Evolutionary conservation across 2,888 invertebrate species (phyloP).

Genomic region (Onthophagus sagittarius): DNA sequence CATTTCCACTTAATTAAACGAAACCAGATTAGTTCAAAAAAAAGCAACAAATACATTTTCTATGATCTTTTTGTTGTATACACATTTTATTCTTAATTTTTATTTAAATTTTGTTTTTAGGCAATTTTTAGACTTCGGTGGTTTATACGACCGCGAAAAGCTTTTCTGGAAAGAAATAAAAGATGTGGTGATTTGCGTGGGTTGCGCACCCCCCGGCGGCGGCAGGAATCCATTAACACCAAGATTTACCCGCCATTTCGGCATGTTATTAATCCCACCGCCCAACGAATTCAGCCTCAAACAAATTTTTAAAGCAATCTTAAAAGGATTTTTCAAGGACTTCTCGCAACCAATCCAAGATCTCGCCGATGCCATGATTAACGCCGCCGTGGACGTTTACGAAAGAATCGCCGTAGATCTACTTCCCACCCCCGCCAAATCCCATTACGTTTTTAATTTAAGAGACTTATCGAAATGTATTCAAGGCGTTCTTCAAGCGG

Average conservation of each 20-base stretch:
- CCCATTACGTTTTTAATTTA: conserved; percentile 90
- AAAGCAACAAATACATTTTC: too few relatives aligned
- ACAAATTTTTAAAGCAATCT: conserved; percentile 73
- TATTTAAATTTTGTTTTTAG: conserved; percentile 42
- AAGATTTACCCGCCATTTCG: conserved; percentile 84
- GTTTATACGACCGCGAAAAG: conserved; percentile 83
- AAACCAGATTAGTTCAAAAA: too few relatives aligned
- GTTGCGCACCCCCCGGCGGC: conserved; percentile 89
- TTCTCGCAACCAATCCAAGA: conserved; percentile 68
- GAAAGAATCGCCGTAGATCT: conserved; percentile 73
- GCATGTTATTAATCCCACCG: conserved; percentile 76
- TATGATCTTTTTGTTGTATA: too few relatives aligned
- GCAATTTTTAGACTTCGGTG: conserved; percentile 73
- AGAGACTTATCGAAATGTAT: conserved; percentile 87
- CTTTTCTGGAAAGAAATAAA: conserved; percentile 85
- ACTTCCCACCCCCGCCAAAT: conserved; percentile 86
- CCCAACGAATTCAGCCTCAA: conserved; percentile 74
- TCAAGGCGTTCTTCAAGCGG: conserved; percentile 85
- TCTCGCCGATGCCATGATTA: conserved; percentile 68
- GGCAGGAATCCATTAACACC: conserved; percentile 82
- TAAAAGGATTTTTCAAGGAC: conserved; percentile 73
- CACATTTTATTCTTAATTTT: too few relatives aligned
- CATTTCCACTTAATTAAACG: too few relatives aligned
- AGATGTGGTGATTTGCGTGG: conserved; percentile 76
- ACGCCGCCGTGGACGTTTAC: conserved; percentile 82